These are phyloP conservation scores for Accipiter virgatus DNA, from an alignment of 2,113 vertebrate genomes.

Conservation along the genomic window DNA sequence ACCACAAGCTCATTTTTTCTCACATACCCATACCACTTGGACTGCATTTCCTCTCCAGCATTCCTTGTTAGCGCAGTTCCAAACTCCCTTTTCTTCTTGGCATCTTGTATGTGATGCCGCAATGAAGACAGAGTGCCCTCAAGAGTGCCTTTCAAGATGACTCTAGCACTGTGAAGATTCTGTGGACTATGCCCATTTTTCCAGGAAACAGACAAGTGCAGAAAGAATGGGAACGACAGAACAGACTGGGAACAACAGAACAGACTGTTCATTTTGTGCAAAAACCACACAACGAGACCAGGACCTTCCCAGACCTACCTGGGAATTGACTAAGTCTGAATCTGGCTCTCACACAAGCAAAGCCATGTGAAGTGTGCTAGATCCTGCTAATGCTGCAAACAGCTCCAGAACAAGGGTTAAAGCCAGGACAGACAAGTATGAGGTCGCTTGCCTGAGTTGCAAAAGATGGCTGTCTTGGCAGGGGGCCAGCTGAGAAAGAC, in stretches of 20 bases:
- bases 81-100: not conserved
- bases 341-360: not conserved
- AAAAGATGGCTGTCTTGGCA: not conserved
- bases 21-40: not conserved
- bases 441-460: not conserved
- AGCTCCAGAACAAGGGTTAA: not conserved
- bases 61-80: not conserved
- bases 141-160: not conserved
- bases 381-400: not conserved
- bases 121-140: not conserved
- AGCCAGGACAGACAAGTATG: not conserved
- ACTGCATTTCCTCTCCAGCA: not conserved
- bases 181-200: not conserved
- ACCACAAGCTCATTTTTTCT: not conserved
- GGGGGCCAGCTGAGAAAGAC: fast-evolving
- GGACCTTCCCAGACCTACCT: not conserved
- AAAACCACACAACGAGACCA: not conserved
- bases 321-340: not conserved
- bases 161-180: not conserved
- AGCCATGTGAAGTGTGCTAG: not conserved
- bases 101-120: not conserved
- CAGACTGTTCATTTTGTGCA: not conserved
- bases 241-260: not conserved
- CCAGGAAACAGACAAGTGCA: not conserved
- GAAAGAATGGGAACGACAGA: not conserved